phyloP scores from a whole-genome alignment of 1,140 invertebrate species.

The Magallana ariakensis region DNA sequence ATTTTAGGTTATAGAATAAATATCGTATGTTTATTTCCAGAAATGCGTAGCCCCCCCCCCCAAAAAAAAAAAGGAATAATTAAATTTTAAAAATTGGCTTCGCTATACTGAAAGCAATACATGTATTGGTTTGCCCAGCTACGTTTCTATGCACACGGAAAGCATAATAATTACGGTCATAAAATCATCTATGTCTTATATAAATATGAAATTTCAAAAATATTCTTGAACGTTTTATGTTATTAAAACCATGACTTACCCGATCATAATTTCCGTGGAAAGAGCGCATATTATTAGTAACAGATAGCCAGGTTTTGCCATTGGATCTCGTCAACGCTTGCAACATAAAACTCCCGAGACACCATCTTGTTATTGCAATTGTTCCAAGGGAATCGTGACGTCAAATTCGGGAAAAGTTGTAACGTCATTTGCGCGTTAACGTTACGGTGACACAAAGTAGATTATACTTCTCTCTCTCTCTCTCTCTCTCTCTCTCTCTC shows the following conservation, averaged over 20 bases:
- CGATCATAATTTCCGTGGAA: background rate
- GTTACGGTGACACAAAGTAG: background rate
- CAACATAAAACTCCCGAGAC: background rate
- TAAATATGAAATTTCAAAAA: too few relatives aligned
- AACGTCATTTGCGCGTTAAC: background rate
- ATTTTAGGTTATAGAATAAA: too few relatives aligned
- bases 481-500: constrained; percentile 8
- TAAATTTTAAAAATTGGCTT: too few relatives aligned
- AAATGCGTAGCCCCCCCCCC: too few relatives aligned
- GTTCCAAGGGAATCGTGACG: constrained; percentile 19
- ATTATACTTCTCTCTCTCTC: background rate
- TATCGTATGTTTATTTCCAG: too few relatives aligned
- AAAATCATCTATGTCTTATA: too few relatives aligned
- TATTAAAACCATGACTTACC: background rate
- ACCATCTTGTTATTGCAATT: constrained; percentile 17
- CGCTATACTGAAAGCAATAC: too few relatives aligned
- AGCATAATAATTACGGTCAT: too few relatives aligned
- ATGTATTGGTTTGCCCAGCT: too few relatives aligned
- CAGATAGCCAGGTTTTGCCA: background rate
- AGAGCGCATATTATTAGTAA: background rate
- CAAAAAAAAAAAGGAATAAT: too few relatives aligned
- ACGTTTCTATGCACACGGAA: too few relatives aligned
- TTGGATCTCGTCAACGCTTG: background rate
- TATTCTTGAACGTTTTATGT: too few relatives aligned
- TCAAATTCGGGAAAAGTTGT: background rate